phyloP scores from a whole-genome alignment of 2,113 vertebrate genomes.

The Onychorhynchus coronatus region DNA sequence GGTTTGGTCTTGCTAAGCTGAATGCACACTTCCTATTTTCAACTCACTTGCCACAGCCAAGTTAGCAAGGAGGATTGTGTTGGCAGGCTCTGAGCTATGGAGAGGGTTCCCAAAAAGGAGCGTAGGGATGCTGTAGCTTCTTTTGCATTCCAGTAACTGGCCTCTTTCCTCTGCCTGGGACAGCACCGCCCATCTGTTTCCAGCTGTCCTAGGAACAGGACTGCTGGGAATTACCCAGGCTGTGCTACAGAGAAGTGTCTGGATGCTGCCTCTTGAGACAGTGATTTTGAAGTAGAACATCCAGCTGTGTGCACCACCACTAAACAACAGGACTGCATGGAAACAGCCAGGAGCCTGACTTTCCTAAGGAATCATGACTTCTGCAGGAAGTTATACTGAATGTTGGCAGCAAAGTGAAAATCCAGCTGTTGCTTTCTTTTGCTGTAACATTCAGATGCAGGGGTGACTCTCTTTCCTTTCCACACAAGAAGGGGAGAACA shows the following conservation, averaged over 20 bases:
- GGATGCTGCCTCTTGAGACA: not conserved
- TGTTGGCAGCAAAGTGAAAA: not conserved
- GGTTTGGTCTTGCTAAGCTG: not conserved
- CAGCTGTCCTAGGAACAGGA: accelerated
- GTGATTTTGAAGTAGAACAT: not conserved
- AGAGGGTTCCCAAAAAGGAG: not conserved
- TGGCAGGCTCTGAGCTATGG: not conserved
- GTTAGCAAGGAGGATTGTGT: not conserved
- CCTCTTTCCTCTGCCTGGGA: not conserved
- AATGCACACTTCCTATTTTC: not conserved
- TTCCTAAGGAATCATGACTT: not conserved
- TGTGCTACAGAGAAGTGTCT: not conserved
- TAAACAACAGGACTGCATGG: not conserved
- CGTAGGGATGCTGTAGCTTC: not conserved
- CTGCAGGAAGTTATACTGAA: not conserved
- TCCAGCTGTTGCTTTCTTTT: not conserved
- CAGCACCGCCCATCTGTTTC: not conserved
- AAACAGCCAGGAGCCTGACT: not conserved
- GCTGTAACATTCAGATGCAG: not conserved
- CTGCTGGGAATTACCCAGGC: not conserved
- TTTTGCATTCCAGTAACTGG: not conserved
- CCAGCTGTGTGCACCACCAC: not conserved
- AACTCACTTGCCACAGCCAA: not conserved
- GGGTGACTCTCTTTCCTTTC: not conserved
- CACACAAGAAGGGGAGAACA: not conserved